These are phyloP conservation scores for Pandemis corylana DNA, from an alignment of 2,888 invertebrate genomes.

Conservation along the genomic window DNA sequence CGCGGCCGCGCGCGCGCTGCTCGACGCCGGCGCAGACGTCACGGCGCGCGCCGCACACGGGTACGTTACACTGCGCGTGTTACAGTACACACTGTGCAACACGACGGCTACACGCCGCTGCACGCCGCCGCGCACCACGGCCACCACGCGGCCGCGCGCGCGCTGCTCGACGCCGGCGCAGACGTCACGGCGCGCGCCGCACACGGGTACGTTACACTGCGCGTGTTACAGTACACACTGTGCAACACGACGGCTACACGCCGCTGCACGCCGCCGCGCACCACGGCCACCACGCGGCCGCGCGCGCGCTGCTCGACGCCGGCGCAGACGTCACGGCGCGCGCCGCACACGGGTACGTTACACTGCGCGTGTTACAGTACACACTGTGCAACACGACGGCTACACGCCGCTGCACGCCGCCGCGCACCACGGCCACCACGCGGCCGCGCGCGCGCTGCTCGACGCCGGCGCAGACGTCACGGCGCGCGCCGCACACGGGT, in stretches of 20 bases:
- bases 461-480: slow-evolving; percentile 96
- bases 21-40: slow-evolving; percentile 95
- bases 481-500: slow-evolving; percentile 90
- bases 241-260: slow-evolving; percentile 74
- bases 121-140: slow-evolving; percentile 99
- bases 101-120: slow-evolving; percentile 86
- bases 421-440: slow-evolving; percentile 97
- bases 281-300: slow-evolving; percentile 97
- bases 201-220: slow-evolving; percentile 81
- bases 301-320: slow-evolving; percentile 94
- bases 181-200: slow-evolving; percentile 92
- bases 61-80: slow-evolving; percentile 48
- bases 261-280: slow-evolving; percentile 99
- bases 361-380: background rate
- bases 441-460: slow-evolving; percentile 95
- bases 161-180: slow-evolving; percentile 95
- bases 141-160: slow-evolving; percentile 95
- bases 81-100: slow-evolving; percentile 60
- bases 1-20: slow-evolving; percentile 94
- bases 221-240: no score
- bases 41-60: slow-evolving; percentile 91
- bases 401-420: slow-evolving; percentile 94
- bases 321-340: slow-evolving; percentile 93
- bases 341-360: slow-evolving; percentile 87
- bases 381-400: slow-evolving; percentile 75